phyloP scores from a whole-genome alignment of 2,797 vertebrate genomes.

The Syndactyla subalaris region DNA sequence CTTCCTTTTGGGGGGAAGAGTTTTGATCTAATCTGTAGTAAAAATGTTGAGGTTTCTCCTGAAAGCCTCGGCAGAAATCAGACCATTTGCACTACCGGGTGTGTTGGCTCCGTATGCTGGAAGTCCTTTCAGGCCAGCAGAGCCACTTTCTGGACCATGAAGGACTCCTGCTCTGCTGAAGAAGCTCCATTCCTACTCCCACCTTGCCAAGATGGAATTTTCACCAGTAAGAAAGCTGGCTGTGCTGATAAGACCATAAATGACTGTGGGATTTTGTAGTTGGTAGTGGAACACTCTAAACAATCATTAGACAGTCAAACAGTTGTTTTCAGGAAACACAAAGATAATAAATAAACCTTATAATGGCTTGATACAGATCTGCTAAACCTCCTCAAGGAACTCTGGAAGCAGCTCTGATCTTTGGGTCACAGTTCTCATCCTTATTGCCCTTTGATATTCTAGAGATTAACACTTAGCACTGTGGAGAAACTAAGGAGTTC shows the following conservation, averaged over 20 bases:
- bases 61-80: background rate
- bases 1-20: background rate
- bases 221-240: background rate
- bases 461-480: background rate
- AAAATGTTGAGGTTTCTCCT: background rate
- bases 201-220: background rate
- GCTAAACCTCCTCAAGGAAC: background rate
- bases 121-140: background rate
- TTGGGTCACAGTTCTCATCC: background rate
- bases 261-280: background rate
- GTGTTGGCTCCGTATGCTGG: background rate
- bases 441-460: background rate
- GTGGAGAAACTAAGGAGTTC: background rate
- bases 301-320: background rate
- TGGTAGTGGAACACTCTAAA: background rate
- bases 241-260: background rate
- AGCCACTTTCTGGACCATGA: background rate
- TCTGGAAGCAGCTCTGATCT: background rate
- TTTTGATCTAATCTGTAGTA: background rate
- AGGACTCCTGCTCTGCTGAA: background rate
- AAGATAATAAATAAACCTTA: background rate
- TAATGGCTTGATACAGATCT: background rate
- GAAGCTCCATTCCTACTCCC: background rate
- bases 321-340: background rate
- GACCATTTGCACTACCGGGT: background rate